These are phyloP conservation scores for Cryptoleucopteryx plumbea DNA, from an alignment of 2,113 vertebrate genomes.

Conservation along the genomic window DNA sequence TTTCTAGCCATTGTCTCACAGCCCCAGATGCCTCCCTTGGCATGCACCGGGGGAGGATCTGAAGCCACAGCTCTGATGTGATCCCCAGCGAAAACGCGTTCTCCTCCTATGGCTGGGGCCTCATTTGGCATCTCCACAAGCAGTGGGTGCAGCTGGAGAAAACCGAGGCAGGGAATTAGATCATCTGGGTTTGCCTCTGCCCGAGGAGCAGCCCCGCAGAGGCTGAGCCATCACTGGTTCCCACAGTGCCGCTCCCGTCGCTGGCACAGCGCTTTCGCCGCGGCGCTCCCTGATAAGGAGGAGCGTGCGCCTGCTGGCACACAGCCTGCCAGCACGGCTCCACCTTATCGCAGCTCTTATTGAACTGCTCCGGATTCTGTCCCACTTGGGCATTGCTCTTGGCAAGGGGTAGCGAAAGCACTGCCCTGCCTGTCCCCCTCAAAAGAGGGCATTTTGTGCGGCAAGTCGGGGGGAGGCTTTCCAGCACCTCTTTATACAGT, in stretches of 20 bases:
- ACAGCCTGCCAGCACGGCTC: neutral
- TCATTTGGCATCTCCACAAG: neutral
- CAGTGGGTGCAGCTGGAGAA: neutral
- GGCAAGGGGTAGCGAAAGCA: neutral
- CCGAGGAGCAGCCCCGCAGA: neutral
- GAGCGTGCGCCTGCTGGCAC: neutral
- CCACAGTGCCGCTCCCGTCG: neutral
- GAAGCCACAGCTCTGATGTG: neutral
- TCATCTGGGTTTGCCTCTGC: neutral
- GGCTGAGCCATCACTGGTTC: neutral
- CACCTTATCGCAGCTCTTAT: neutral
- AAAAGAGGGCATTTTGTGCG: accelerated
- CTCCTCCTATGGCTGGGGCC: neutral
- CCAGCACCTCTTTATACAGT: neutral
- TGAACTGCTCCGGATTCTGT: accelerated
- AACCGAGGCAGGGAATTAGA: neutral
- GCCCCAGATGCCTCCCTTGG: neutral
- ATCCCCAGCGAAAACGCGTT: neutral
- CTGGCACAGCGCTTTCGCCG: neutral
- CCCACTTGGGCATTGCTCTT: neutral
- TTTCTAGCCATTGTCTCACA: neutral
- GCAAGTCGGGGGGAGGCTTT: neutral
- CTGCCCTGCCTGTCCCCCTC: neutral
- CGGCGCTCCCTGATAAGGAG: neutral
- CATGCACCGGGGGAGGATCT: neutral